Evolutionary conservation across 1,140 invertebrate genomes (phyloP), one percentile per base, ranked within the genome.

Genomic region (Philotrypesis tridentata): DNA sequence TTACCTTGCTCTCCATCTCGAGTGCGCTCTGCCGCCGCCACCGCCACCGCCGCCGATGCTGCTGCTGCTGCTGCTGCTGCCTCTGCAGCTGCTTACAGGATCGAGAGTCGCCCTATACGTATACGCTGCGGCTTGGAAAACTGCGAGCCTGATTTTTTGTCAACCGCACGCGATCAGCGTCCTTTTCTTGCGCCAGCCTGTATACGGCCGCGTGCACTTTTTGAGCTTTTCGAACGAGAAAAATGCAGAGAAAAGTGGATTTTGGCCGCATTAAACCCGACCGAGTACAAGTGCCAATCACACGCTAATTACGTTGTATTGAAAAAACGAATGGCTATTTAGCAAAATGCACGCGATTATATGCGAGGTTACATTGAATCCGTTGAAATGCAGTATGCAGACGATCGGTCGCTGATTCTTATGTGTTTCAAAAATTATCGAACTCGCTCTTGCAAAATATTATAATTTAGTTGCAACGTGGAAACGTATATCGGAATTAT

Each of bases 1-100:
- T 87, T 85, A 87, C 87, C 84, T 86, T 76, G 84, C 83, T 85
- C 85, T 87, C 85, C 84, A 85, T 85, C 84, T 80, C 25, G 33
- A 72, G 79, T 73, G 67, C 14, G 48, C 48, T 55, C 31, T 77
- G 33, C 61, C 14, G 48, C 48, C 17, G 48, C 48, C 14, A 17
- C 5, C 21, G 48, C 48, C n/a, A 14, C 48, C 33, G 3, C 33
- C n/a, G 48, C n/a, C n/a, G n/a, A 14, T 55, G 21, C 48, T 55
- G n/a, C 31, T 77, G 33, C 61, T 21, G 48, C 48, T 6, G 48
- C 48, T 21, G 48, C 5, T 55, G 48, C 48, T 55, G 43, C 48
- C 33, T 37, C 33, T 55, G 48, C n/a, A n/a, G n/a, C 48, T 55
- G 21, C 48, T 55, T 55, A 17, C 21, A 55, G 55, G 31, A 63